A percentile compares a stretch with the other conserved stretches of the same genome.
Evolutionary conservation across 2,888 invertebrate species (phyloP).

Genomic region (Dolomedes plantarius): DNA sequence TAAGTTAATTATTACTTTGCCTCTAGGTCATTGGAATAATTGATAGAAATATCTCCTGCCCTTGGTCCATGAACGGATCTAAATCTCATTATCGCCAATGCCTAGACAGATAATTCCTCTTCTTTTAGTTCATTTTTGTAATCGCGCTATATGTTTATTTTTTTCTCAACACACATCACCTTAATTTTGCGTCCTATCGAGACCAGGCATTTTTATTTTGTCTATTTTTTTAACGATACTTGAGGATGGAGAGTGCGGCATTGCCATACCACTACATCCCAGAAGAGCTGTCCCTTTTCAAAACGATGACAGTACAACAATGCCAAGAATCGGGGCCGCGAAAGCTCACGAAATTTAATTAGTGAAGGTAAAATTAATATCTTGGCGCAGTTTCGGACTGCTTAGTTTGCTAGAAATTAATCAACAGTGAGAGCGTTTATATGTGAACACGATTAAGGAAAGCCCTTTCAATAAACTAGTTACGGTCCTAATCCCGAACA

Average conservation of each 20-base stretch:
- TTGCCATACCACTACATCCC: slow-evolving; percentile 42
- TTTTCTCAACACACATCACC: neutral
- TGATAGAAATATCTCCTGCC: slow-evolving; percentile 35
- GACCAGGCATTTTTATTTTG: slow-evolving; percentile 28
- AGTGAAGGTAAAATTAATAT: slow-evolving; percentile 66
- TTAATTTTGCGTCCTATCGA: neutral
- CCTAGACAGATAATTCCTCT: slow-evolving; percentile 32
- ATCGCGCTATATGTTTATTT: neutral
- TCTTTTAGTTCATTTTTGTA: slow-evolving; percentile 10
- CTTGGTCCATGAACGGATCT: slow-evolving; percentile 30
- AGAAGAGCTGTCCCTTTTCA: slow-evolving; percentile 48
- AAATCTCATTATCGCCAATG: slow-evolving; percentile 55
- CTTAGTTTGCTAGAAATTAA: slow-evolving; percentile 56
- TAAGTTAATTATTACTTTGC: slow-evolving; percentile 54
- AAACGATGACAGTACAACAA: slow-evolving; percentile 40
- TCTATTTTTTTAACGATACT: slow-evolving; percentile 24
- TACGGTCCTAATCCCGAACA: slow-evolving; percentile 47
- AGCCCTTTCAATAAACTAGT: slow-evolving; percentile 60
- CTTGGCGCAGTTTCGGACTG: slow-evolving; percentile 18
- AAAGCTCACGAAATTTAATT: slow-evolving; percentile 64
- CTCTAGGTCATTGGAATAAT: slow-evolving; percentile 27
- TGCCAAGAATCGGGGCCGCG: slow-evolving; percentile 33
- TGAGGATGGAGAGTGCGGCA: slow-evolving; percentile 1
- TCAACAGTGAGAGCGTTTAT: slow-evolving; percentile 44
- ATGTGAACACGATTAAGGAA: slow-evolving; percentile 52